These are phyloP conservation scores for Sorex fumeus DNA, from an alignment of 2,113 vertebrate genomes.

Conservation along the genomic window DNA sequence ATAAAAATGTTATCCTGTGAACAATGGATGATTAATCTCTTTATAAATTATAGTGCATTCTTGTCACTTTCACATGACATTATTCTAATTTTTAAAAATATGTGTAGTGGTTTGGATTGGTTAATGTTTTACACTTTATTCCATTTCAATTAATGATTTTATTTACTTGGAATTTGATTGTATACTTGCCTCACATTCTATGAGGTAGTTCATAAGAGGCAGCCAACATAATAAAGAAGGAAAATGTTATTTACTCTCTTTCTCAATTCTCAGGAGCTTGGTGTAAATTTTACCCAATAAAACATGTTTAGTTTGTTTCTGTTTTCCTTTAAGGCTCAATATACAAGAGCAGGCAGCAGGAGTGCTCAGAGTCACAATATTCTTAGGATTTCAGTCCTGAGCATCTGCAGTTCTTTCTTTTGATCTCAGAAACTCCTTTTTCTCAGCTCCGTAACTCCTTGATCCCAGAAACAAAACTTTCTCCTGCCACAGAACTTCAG, in stretches of 20 bases:
- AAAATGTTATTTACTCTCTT: slow-evolving; percentile 78
- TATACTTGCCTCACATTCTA: slow-evolving; percentile 64
- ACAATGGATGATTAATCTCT: slow-evolving; percentile 80
- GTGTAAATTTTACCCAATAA: slow-evolving; percentile 78
- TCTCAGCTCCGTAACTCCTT: slow-evolving; percentile 67
- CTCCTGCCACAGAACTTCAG: slow-evolving; percentile 47
- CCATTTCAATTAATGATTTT: slow-evolving; percentile 83
- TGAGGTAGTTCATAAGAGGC: slow-evolving; percentile 72
- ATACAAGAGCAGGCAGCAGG: slow-evolving; percentile 23
- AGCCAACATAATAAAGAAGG: slow-evolving; percentile 81
- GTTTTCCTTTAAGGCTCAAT: slow-evolving; percentile 70
- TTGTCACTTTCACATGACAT: slow-evolving; percentile 81
- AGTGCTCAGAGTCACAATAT: slow-evolving; percentile 59
- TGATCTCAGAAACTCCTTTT: slow-evolving; percentile 84
- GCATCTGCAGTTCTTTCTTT: slow-evolving; percentile 71
- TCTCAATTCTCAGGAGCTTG: slow-evolving; percentile 68
- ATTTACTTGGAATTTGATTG: slow-evolving; percentile 79
- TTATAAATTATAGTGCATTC: slow-evolving; percentile 82
- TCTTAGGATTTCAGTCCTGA: slow-evolving; percentile 63
- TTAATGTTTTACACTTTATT: slow-evolving; percentile 83
- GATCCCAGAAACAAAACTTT: slow-evolving; percentile 71
- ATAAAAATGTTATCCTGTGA: slow-evolving; percentile 82
- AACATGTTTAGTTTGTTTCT: slow-evolving; percentile 62
- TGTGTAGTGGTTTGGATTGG: slow-evolving; percentile 67
- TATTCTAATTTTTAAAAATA: slow-evolving; percentile 75